Evolutionary conservation across 2,888 invertebrate species (phyloP).

Genomic region (Eumacrocentrus americanus): DNA sequence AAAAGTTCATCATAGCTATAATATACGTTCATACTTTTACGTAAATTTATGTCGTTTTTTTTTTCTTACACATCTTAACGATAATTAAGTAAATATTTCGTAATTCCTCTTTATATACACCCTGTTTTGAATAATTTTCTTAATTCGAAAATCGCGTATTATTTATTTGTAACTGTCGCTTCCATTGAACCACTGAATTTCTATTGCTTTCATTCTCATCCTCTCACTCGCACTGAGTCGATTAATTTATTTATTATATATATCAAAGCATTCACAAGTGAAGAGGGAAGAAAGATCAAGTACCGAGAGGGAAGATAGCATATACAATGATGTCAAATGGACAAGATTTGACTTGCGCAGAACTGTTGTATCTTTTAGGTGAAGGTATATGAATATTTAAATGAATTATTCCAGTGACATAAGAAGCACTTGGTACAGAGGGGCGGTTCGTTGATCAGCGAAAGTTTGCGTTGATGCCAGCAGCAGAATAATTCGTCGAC

Average conservation of each 20-base stretch:
- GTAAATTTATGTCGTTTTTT: neutral
- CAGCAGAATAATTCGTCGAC: constrained; percentile 4
- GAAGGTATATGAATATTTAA: too few species aligned
- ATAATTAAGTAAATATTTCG: constrained; percentile 60
- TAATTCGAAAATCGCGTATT: constrained; percentile 22
- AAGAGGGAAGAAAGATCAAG: constrained; percentile 1
- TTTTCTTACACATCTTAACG: constrained; percentile 35
- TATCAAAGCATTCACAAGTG: constrained; percentile 14
- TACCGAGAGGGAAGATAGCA: neutral
- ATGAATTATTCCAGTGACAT: too few species aligned
- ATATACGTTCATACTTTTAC: neutral
- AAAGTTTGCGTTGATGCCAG: constrained; percentile 9
- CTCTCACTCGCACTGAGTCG: neutral
- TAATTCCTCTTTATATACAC: constrained; percentile 59
- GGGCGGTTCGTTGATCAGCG: constrained; percentile 16
- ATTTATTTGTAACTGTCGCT: constrained; percentile 12
- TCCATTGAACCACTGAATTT: constrained; percentile 23
- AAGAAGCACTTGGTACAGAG: neutral
- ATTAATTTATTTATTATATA: constrained; percentile 14
- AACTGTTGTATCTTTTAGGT: too few species aligned
- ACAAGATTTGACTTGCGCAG: too few species aligned
- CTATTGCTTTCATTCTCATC: neutral
- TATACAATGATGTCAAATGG: too few species aligned
- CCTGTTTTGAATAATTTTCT: constrained; percentile 43
- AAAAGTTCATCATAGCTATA: neutral